Percentiles rank a stretch among this genome's conserved stretches.
Evolutionary conservation across 1,140 invertebrate genomes (phyloP).

Genomic region (Saxidomus purpurata): DNA sequence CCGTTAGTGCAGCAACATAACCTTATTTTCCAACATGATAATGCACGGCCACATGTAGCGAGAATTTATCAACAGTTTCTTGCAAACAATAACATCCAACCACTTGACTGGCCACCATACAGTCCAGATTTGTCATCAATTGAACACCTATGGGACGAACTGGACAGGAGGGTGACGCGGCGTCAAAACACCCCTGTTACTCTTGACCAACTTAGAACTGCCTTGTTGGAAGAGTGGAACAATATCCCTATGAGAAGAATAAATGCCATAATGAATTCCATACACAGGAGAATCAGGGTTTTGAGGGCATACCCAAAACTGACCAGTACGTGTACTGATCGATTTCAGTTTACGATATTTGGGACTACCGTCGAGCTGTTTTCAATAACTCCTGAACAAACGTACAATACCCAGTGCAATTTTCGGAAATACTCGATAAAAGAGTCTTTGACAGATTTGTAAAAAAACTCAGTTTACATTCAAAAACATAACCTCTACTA

Average conservation of each 20-base stretch:
- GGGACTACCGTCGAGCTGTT: neutral
- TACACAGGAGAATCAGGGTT: conserved; percentile 18
- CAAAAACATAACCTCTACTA: neutral
- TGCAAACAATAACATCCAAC: neutral
- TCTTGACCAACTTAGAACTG: neutral
- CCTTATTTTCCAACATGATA: conserved; percentile 25
- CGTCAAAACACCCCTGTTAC: neutral
- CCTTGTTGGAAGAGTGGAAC: conserved; percentile 39
- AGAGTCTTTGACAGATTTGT: neutral
- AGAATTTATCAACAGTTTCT: conserved; percentile 3
- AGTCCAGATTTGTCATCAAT: no score
- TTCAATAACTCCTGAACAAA: neutral
- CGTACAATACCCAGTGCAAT: neutral
- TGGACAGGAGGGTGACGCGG: conserved; percentile 18
- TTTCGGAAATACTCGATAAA: neutral
- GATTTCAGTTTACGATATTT: neutral
- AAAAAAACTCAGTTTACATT: neutral
- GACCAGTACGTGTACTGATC: neutral
- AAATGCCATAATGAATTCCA: conserved; percentile 13
- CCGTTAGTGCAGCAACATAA: no score
- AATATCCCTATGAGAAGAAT: conserved; percentile 16
- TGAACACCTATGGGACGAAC: conserved; percentile 4
- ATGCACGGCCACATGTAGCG: neutral
- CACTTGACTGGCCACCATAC: no score
- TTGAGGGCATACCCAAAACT: conserved; percentile 10